A percentile compares a stretch with the other conserved stretches of the same genome.
phyloP scores from a whole-genome alignment of 2,888 invertebrate genomes.

The Sceliomorpha sp. region DNA sequence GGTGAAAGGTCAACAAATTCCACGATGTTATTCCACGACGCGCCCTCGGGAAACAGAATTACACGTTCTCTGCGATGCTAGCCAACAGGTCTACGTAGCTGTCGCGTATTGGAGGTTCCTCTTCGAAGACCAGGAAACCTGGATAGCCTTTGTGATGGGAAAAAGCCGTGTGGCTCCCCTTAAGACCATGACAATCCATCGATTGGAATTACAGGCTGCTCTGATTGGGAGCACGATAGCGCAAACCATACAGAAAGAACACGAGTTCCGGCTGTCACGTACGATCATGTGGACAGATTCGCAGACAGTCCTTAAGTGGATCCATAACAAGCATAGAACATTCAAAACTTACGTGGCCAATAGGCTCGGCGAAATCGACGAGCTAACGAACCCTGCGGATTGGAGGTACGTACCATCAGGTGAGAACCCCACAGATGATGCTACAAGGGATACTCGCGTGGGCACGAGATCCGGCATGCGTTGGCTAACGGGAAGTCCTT shows the following conservation, averaged over 20 bases:
- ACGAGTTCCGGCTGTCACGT: not conserved
- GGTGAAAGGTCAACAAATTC: constrained; percentile 29
- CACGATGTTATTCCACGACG: constrained; percentile 14
- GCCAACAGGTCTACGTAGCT: constrained; percentile 56
- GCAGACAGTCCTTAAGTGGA: constrained; percentile 2
- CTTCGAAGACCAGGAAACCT: not conserved
- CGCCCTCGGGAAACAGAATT: constrained; percentile 39
- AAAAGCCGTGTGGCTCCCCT: constrained; percentile 18
- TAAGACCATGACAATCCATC: constrained; percentile 14
- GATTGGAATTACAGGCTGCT: constrained; percentile 28
- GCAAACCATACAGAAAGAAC: constrained; percentile 9
- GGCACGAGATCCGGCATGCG: constrained; percentile 1
- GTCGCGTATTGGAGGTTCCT: constrained; percentile 33
- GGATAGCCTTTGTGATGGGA: not conserved
- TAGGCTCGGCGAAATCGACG: too few species aligned
- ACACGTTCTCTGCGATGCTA: constrained; percentile 62
- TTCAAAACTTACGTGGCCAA: too few species aligned
- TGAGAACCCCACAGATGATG: too few species aligned
- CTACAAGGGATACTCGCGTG: too few species aligned
- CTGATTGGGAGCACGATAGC: constrained; percentile 18
- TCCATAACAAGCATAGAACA: too few species aligned
- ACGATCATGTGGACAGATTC: constrained; percentile 19
- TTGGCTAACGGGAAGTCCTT: not conserved
- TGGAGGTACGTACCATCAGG: too few species aligned
- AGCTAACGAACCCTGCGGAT: too few species aligned